Base-by-base conservation (phyloP, 2,797 vertebrate species). In the Scyliorhinus canicula region DNA sequence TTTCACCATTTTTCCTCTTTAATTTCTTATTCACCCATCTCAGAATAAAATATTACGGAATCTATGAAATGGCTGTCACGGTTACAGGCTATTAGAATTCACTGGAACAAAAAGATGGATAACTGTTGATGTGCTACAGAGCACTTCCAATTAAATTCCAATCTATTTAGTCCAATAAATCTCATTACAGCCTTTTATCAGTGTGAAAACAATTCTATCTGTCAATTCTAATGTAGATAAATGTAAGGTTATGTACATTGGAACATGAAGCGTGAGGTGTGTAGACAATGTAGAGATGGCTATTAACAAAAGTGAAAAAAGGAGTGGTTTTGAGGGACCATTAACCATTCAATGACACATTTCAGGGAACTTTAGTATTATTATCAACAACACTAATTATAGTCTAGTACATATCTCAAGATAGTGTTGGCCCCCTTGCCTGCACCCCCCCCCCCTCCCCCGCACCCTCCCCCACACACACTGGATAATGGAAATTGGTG, bases 141-240 rank as follows among this genome's bases (percentile, higher is more conserved):
- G 93, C 93, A 94, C 67, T 94, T 94, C 93, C 63, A 94, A 94
- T 94, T 94, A 94, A 94, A 94, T 50, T 74, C 93, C 44, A 94
- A 94, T 71, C 93, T 94, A 50, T 67, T 94, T 74, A 50, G 67
- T 31, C 67, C 93, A 94, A 94, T 94, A 94, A 94, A 69, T 71
- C 93, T 94, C 47, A 94, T 94, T 52, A 94, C 47, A 94, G 31
- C 47, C 93, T 71, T 93, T 93, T 93, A 94, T 74, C 93, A 24
- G 47, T 52, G 69, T 35, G 65, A 94, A 94, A 94, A 94, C 67
- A 74, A 94, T 94, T 94, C 50, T 74, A 94, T 55, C 93, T 94
- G 93, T 94, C 93, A 94, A 69, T 94, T 74, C 93, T 94, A 94
- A 94, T 94, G 12, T 55, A 94, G 93, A 94, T 94, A 94, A 94